Evolutionary conservation across 2,113 vertebrate species (phyloP), one percentile per base, ranked within the genome.

Genomic region (Acanthisitta chloris): DNA sequence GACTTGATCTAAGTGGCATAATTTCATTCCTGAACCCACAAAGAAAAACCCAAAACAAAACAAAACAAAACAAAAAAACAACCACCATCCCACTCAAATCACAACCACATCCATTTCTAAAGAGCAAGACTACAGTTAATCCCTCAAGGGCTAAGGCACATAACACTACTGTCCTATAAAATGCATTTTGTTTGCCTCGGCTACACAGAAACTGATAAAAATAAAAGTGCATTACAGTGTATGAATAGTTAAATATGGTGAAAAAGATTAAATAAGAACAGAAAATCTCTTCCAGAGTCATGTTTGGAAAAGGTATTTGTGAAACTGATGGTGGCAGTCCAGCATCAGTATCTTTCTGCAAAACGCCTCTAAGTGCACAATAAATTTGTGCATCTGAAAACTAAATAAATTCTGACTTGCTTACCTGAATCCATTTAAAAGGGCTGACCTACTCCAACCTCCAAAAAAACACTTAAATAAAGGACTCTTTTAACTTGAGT

Each of bases 201-300:
- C 43, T 88, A 67, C 33, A 76, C 62, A 65, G 33, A 40, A 76
- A 33, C 2, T 26, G 16, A 13, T 46, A 46, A 64, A 74, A 87
- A n/a, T 59, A 2, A 3, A 71, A 79, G 14, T 0, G 0, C 7
- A 23, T 43, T 61, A 65, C 77, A n/a, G 14, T 10, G 9, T 7
- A 81, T 12, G 15, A 52, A 40, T 5, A 66, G 20, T 14, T 18
- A 82, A 76, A 73, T 24, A 70, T 1, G 5, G 14, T 31, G 7
- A 58, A 85, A n/a, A 90, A 4, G 12, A 28, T 59, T 10, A 78
- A 92, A 7, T 40, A 45, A 66, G 11, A 88, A 33, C 4, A 66
- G 52, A 70, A 82, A 43, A 52, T 25, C 33, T 85, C 45, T 45
- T 90, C 36, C 25, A 67, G 12, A 52, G 31, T 8, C 12, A 55